Percentiles rank a stretch among this genome's conserved stretches.
phyloP scores from a whole-genome alignment of 2,888 invertebrate species.

The Aphidoletes aphidimyza region DNA sequence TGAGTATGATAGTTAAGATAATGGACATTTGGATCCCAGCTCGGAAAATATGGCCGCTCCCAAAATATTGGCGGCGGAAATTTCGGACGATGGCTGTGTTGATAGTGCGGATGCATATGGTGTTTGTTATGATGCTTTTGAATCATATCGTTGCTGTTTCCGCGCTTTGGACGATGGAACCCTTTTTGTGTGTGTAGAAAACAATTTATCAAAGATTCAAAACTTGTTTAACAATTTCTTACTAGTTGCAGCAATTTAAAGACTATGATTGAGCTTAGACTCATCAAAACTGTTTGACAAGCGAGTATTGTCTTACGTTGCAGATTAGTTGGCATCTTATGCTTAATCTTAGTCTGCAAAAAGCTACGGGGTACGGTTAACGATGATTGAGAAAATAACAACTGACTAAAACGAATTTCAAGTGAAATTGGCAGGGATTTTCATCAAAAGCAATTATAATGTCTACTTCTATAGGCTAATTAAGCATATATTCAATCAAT shows the following conservation, averaged over 20 bases:
- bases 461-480: too few relatives aligned
- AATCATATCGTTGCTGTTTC: background rate
- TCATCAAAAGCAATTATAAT: too few relatives aligned
- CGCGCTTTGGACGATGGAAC: background rate
- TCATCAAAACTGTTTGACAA: too few relatives aligned
- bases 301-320: too few relatives aligned
- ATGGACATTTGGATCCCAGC: slow-evolving; percentile 56
- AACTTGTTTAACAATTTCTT: too few relatives aligned
- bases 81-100: slow-evolving; percentile 15
- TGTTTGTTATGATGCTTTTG: slow-evolving; percentile 24
- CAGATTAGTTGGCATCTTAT: too few relatives aligned
- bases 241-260: slow-evolving; percentile 6
- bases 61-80: slow-evolving; percentile 58
- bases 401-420: too few relatives aligned
- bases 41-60: slow-evolving; percentile 56
- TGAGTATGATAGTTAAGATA: slow-evolving; percentile 58
- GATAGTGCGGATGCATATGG: slow-evolving; percentile 3
- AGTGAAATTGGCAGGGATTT: too few relatives aligned
- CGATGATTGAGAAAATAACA: too few relatives aligned
- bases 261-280: too few relatives aligned
- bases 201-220: background rate
- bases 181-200: background rate
- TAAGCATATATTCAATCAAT: background rate
- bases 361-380: too few relatives aligned
- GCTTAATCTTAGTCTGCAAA: too few relatives aligned